Base-by-base conservation (phyloP, 1,140 invertebrate genomes). In the Lepidostoma basale region DNA sequence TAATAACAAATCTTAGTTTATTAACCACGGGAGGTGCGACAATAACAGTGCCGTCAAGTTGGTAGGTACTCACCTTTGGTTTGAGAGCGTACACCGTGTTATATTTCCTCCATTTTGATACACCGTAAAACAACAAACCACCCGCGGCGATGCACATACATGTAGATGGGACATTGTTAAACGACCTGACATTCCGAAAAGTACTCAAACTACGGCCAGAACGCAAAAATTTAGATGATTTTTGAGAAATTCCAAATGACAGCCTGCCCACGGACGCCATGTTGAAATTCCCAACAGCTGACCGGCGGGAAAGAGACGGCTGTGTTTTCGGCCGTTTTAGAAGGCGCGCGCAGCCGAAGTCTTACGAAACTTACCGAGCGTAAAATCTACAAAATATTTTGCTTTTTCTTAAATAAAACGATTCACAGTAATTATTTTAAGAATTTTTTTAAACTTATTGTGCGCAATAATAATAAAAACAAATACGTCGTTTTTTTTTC, bases 231-330 rank as follows among this genome's bases (percentile, higher is more conserved):
- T 68, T 68, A n/a, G 54, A 23, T 42, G 59, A 58, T 44, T 69
- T 69, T 47, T 67, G 70, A 63, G 67, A 68, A 68, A 72, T 59
- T 42, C 67, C 63, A 62, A 22, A 69, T 65, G 70, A 54, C 70
- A 66, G 45, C 56, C 67, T 56, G 45, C 59, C 52, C 45, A 72
- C 62, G 70, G 67, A 62, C 39, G 70, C 70, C 70, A 72, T 72
- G 47, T 72, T 72, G 60, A 59, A 52, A 69, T 62, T 62, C 52
- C 63, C 42, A 66, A 66, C 63, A 62, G 47, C 52, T 64, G 62
- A 59, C 62, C 3, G 2, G 68, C 25, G 62, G 14, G 67, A 68
- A 14, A 25, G 67, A 63, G 67, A 68, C 47, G 47, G 45, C 8
- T 3, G 22, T 22, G 22, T 6, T 23, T 28, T 26, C n/a, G 28